Evolutionary conservation across 2,888 invertebrate species (phyloP).

Genomic region (Fragum fragum): DNA sequence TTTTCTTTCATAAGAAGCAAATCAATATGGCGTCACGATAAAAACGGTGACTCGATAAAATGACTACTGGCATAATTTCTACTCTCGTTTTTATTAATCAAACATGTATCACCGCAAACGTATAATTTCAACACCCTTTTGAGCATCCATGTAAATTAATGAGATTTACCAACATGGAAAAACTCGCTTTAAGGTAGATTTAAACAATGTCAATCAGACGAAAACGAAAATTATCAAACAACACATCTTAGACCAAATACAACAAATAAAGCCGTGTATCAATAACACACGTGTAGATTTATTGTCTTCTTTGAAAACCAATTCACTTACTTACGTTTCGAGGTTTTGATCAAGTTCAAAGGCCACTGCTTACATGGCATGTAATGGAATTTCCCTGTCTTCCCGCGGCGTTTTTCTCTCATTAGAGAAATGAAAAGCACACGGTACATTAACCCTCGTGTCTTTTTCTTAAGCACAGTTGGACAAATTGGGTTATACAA

Average conservation of each 20-base stretch:
- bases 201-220: too few species aligned
- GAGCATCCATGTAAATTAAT: too few species aligned
- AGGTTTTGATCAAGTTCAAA: background rate
- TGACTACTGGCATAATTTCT: background rate
- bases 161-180: too few species aligned
- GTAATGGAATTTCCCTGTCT: background rate
- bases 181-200: too few species aligned
- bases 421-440: background rate
- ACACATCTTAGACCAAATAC: too few species aligned
- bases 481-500: background rate
- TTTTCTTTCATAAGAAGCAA: too few species aligned
- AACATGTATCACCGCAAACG: background rate
- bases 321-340: too few species aligned
- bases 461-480: background rate
- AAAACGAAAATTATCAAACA: too few species aligned
- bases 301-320: too few species aligned
- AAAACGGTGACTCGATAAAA: background rate
- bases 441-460: background rate
- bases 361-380: background rate
- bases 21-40: background rate
- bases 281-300: too few species aligned
- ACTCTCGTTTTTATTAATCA: background rate
- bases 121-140: too few species aligned
- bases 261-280: too few species aligned
- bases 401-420: background rate